phyloP scores from a whole-genome alignment of 1,140 invertebrate species.

The Drosophila leontia region DNA sequence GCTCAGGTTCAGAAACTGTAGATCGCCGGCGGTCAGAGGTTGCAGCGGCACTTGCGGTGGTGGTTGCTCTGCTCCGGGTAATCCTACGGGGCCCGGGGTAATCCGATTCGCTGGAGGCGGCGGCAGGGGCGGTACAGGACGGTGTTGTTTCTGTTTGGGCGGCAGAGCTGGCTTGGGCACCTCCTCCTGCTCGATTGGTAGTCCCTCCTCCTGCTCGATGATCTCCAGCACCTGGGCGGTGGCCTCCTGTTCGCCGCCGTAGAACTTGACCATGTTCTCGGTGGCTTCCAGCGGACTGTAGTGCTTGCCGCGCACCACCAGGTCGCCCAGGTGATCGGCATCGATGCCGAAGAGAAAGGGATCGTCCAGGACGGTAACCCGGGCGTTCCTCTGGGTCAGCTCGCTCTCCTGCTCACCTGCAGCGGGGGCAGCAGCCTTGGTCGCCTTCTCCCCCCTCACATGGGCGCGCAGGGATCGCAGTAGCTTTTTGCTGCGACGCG shows the following conservation, averaged over 20 bases:
- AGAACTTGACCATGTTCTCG: slow-evolving; percentile 72
- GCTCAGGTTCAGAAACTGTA: slow-evolving; percentile 82
- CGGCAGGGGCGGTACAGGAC: slow-evolving; percentile 45
- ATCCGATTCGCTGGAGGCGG: slow-evolving; percentile 57
- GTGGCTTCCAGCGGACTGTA: slow-evolving; percentile 58
- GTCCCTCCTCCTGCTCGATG: slow-evolving; percentile 66
- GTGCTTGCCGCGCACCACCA: slow-evolving; percentile 65
- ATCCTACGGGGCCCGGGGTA: slow-evolving; percentile 21
- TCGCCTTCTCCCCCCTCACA: slow-evolving; percentile 46
- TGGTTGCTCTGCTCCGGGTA: slow-evolving; percentile 2
- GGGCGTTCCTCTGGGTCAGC: slow-evolving; percentile 71
- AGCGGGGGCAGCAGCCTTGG: slow-evolving; percentile 1
- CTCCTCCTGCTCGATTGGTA: slow-evolving; percentile 47
- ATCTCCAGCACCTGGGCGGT: slow-evolving; percentile 71
- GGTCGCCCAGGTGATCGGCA: slow-evolving; percentile 78
- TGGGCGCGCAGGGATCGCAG: slow-evolving; percentile 74
- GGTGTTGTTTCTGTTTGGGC: slow-evolving; percentile 72
- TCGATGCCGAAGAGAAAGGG: slow-evolving; percentile 84
- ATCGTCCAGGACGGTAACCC: slow-evolving; percentile 82
- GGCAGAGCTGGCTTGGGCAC: slow-evolving; percentile 71
- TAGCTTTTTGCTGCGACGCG: slow-evolving; percentile 74
- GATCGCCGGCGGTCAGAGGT: slow-evolving; percentile 77
- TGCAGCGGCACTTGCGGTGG: slow-evolving; percentile 35
- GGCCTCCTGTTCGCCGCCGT: slow-evolving; percentile 34
- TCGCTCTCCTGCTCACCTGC: slow-evolving; percentile 36